A percentile compares a stretch with the other conserved stretches of the same genome.
Evolutionary conservation across 2,113 vertebrate species (phyloP).

Genomic region (Phylloscopus trochilus): DNA sequence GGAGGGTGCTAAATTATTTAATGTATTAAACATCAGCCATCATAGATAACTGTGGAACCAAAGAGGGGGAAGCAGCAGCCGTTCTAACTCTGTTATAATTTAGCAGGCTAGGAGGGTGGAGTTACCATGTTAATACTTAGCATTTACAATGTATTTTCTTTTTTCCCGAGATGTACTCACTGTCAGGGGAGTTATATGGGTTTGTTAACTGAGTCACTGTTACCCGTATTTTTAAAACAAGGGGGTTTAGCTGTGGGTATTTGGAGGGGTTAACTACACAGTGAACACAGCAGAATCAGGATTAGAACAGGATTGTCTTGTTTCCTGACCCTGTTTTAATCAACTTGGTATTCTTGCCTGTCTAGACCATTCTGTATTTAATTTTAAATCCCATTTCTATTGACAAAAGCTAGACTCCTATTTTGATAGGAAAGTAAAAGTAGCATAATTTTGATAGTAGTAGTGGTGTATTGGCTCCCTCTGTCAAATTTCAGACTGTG

Average conservation of each 20-base stretch:
- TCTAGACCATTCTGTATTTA: not conserved
- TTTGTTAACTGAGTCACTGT: not conserved
- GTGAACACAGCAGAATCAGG: not conserved
- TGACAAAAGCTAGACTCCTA: not conserved
- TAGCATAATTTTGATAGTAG: not conserved
- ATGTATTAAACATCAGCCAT: not conserved
- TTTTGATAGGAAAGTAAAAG: not conserved
- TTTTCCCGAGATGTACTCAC: not conserved
- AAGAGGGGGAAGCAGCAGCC: not conserved
- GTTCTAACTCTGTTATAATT: not conserved
- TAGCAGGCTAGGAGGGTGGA: not conserved
- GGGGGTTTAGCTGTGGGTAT: not conserved
- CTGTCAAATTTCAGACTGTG: not conserved
- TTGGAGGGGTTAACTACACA: not conserved
- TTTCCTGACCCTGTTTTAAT: constrained; percentile 17
- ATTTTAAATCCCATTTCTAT: not conserved
- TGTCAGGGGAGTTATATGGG: not conserved
- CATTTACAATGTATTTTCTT: not conserved
- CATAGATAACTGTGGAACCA: not conserved
- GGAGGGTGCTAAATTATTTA: not conserved
- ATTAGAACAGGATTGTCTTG: constrained; percentile 19
- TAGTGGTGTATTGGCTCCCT: not conserved
- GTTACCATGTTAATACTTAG: not conserved
- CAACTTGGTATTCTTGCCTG: not conserved
- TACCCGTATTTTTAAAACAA: constrained; percentile 14